Base-by-base conservation (phyloP, 2,888 invertebrate genomes). In the Limnephilus marmoratus region DNA sequence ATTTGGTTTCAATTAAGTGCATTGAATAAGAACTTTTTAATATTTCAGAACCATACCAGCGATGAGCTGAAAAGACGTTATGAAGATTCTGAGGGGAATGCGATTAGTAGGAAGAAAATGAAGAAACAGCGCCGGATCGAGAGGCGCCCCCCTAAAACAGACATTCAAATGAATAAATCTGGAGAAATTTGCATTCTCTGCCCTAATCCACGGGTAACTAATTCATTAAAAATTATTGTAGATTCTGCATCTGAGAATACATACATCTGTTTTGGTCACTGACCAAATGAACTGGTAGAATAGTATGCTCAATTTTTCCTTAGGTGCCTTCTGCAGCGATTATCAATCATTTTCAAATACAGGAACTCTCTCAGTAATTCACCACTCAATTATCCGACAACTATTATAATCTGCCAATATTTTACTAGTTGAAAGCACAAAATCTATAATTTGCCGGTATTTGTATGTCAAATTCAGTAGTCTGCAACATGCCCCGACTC, bases 61-160 rank as follows among this genome's bases (percentile, higher is more conserved):
- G 94, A 94, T 94, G 94, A 95, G 91, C 93, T 94, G 85, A 97
- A 98, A 95, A 96, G 97, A 93, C 95, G 96, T 94, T 97, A 96
- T 94, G 97, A 97, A 94, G 97, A 97, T 94, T 95, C 96, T 34
- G 97, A 97, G 68, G 98, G 97, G 31, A 97, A 97, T 94, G 95
- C 95, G 93, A 97, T 98, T 94, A 98, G 99, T 11, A 97, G 98
- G 91, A 98, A 98, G 94, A 97, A 97, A 95, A 97, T 98, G 97
- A 99, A 99, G 95, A 98, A 98, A 95, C 95, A 98, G 93, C 96
- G 97, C 93, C 96, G 98, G 94, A 97, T 98, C 91, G 96, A 97
- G 94, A 97, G 98, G 94, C 97, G 98, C 94, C 98, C 98, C 29
- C 96, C 96, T 93, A 98, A 97, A 94, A 95, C 96, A 11, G 94